A percentile compares a stretch with the other conserved stretches of the same genome.
Conservation (phyloP, 64 coral and sea anemone species). For the Trachythela sp. region DNA sequence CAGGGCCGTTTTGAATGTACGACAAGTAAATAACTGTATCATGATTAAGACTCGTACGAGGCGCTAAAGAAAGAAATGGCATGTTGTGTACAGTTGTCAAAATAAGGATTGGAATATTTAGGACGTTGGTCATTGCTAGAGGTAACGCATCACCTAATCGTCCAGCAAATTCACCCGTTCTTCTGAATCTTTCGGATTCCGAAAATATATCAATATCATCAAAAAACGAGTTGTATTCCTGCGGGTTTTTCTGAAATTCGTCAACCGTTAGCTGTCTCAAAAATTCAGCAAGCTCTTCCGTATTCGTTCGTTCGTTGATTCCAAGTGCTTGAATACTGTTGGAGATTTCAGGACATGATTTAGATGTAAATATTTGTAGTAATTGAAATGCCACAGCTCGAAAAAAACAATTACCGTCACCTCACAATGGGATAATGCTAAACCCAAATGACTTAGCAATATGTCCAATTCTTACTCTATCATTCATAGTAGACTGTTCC, state of each 20-base stretch:
- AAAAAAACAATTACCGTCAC: constrained; percentile 46
- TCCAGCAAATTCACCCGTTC: constrained; percentile 27
- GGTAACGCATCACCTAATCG: constrained; percentile 50
- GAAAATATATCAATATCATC: not conserved
- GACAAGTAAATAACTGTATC: constrained; percentile 27
- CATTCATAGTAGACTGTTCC: not conserved
- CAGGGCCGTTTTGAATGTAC: constrained; percentile 48
- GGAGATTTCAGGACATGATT: not conserved
- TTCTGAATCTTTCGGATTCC: constrained; percentile 22
- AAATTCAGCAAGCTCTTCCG: not conserved
- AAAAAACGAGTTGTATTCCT: constrained; percentile 24
- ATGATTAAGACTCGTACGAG: not conserved
- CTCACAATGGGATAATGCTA: constrained; percentile 8
- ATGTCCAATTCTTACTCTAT: not conserved
- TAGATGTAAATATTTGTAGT: constrained; percentile 1
- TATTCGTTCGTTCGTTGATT: not conserved
- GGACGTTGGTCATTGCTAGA: constrained; percentile 47
- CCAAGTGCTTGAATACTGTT: not conserved
- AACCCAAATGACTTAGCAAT: constrained; percentile 19
- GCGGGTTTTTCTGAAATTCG: constrained; percentile 31
- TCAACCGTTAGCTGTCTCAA: constrained; percentile 27
- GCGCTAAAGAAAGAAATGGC: constrained; percentile 39
- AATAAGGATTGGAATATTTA: constrained; percentile 41
- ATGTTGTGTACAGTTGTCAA: constrained; percentile 57
- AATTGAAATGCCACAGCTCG: constrained; percentile 32